Conservation (phyloP, 2,888 invertebrate genomes). For the Agrilus mali region DNA sequence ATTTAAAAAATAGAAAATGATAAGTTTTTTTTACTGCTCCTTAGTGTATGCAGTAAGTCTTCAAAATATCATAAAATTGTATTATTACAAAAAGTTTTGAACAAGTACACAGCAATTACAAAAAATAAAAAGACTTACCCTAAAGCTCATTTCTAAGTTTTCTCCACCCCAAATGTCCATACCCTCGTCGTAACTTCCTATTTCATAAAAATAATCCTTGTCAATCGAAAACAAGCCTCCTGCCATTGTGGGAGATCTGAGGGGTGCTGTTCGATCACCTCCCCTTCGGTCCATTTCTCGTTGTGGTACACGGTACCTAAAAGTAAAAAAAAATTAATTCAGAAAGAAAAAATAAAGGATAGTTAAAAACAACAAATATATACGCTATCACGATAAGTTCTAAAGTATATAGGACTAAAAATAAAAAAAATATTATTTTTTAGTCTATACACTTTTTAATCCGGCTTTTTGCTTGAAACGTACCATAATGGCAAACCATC, state of each 20-base stretch:
- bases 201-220: constrained; percentile 91
- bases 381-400: too few relatives aligned
- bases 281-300: constrained; percentile 90
- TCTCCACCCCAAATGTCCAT: constrained; percentile 99
- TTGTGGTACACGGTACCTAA: constrained; percentile 92
- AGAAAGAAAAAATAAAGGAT: neutral
- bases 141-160: constrained; percentile 89
- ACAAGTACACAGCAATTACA: too few relatives aligned
- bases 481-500: neutral
- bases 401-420: too few relatives aligned
- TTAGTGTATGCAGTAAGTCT: too few relatives aligned
- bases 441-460: too few relatives aligned
- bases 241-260: constrained; percentile 96
- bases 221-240: constrained; percentile 94
- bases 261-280: constrained; percentile 83
- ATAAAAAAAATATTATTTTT: constrained; percentile 2
- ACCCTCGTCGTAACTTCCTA: constrained; percentile 96
- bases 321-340: constrained; percentile 1
- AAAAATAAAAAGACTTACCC: constrained; percentile 46
- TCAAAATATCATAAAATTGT: too few relatives aligned
- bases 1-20: too few relatives aligned
- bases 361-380: too few relatives aligned
- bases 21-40: too few relatives aligned
- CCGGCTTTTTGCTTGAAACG: neutral
- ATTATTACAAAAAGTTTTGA: too few relatives aligned